These are phyloP conservation scores for Gobio occitaniae DNA, from an alignment of 2,797 vertebrate species.

Conservation along the genomic window DNA sequence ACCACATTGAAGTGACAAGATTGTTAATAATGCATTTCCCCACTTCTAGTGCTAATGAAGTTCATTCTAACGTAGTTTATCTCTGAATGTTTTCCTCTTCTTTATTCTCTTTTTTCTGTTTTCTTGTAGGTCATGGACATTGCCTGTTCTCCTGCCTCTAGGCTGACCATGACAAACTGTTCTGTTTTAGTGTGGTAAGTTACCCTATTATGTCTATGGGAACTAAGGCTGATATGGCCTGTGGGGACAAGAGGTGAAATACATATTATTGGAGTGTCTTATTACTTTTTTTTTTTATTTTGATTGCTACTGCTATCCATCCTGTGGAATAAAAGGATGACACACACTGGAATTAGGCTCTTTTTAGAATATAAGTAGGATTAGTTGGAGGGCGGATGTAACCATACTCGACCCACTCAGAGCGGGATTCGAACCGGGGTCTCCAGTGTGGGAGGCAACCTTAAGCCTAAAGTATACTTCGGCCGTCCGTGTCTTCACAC, in stretches of 20 bases:
- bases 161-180: slow-evolving; percentile 17
- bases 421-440: too few relatives aligned
- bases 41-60: neutral
- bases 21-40: neutral
- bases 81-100: neutral
- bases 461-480: too few relatives aligned
- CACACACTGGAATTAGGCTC: neutral
- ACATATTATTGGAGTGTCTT: slow-evolving; percentile 34
- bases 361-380: neutral
- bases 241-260: slow-evolving; percentile 49
- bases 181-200: slow-evolving; percentile 71
- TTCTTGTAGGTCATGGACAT: slow-evolving; percentile 43
- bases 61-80: slow-evolving; percentile 2
- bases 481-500: too few relatives aligned
- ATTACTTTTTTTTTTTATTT: slow-evolving; percentile 44
- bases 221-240: slow-evolving; percentile 57
- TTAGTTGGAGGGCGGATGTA: neutral
- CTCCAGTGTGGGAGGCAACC: too few relatives aligned
- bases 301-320: slow-evolving; percentile 54
- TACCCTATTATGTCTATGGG: slow-evolving; percentile 56
- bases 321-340: neutral
- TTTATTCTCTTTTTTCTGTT: neutral
- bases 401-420: too few relatives aligned
- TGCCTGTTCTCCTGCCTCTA: slow-evolving; percentile 14
- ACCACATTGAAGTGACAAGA: slow-evolving; percentile 1